Percentiles rank a stretch among this genome's conserved stretches.
These are phyloP conservation scores for Dorcus parallelipipedus DNA, from an alignment of 2,888 invertebrate species.

Conservation along the genomic window DNA sequence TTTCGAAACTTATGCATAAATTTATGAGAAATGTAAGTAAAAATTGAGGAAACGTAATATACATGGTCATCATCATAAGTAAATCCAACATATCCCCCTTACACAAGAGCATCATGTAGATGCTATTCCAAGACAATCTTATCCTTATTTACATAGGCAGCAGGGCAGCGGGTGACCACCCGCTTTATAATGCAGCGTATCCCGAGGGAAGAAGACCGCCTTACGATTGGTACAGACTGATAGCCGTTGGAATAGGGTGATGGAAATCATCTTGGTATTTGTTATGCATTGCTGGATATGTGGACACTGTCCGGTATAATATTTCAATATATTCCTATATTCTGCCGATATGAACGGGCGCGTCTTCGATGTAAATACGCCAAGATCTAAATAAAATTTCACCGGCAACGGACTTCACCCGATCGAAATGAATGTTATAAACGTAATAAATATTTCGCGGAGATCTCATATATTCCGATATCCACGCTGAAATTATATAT, in stretches of 20 bases:
- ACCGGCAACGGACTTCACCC: slow-evolving; percentile 1
- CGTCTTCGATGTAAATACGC: slow-evolving; percentile 1
- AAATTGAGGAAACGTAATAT: slow-evolving; percentile 11
- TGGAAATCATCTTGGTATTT: slow-evolving; percentile 47
- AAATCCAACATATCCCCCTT: slow-evolving; percentile 17
- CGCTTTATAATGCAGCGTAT: slow-evolving; percentile 28
- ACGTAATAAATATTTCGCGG: slow-evolving; percentile 10
- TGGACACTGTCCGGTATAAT: slow-evolving; percentile 49
- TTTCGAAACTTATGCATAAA: not conserved
- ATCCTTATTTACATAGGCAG: slow-evolving; percentile 35
- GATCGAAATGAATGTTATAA: slow-evolving; percentile 6
- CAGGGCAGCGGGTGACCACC: slow-evolving; percentile 26
- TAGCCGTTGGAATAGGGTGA: slow-evolving; percentile 40
- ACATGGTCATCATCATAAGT: slow-evolving; percentile 25
- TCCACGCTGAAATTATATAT: slow-evolving; percentile 1
- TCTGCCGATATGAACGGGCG: not conserved
- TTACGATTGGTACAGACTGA: slow-evolving; percentile 37
- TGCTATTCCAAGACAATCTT: slow-evolving; percentile 32
- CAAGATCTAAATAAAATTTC: slow-evolving; percentile 11
- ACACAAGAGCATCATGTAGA: slow-evolving; percentile 8
- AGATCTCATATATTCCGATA: slow-evolving; percentile 1
- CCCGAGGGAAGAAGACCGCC: slow-evolving; percentile 29
- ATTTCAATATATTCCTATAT: slow-evolving; percentile 46
- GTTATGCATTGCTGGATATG: slow-evolving; percentile 49
- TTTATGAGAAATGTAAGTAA: slow-evolving; percentile 2